Evolutionary conservation across 2,888 invertebrate species (phyloP).

Genomic region (Celastrina argiolus): DNA sequence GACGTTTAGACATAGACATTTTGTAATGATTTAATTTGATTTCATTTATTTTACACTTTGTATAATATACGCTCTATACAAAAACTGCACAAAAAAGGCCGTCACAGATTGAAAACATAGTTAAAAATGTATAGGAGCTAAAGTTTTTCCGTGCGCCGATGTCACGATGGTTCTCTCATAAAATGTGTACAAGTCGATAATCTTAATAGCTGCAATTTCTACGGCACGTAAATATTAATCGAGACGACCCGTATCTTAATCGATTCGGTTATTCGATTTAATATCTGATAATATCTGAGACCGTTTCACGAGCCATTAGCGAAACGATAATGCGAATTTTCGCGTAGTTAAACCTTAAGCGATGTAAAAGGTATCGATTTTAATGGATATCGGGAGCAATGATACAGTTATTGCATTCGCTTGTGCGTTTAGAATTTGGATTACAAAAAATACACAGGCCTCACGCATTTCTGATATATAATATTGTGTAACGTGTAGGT

Average conservation of each 20-base stretch:
- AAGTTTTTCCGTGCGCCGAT: not conserved
- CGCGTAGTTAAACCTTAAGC: slow-evolving; percentile 33
- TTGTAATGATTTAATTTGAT: no score
- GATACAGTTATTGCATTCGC: not conserved
- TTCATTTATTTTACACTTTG: no score
- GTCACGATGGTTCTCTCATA: not conserved
- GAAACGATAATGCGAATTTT: slow-evolving; percentile 38
- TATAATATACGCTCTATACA: no score
- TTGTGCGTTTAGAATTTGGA: not conserved
- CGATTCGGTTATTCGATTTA: slow-evolving; percentile 39
- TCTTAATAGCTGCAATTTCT: slow-evolving; percentile 27
- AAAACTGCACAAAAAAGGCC: no score
- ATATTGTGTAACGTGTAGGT: no score
- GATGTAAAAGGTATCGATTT: slow-evolving; percentile 31
- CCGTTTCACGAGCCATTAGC: slow-evolving; percentile 39
- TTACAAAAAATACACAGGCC: not conserved
- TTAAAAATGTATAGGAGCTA: no score
- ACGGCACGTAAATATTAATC: slow-evolving; percentile 37
- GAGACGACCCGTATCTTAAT: slow-evolving; percentile 35
- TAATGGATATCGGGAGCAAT: slow-evolving; percentile 19
- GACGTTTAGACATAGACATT: no score
- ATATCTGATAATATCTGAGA: slow-evolving; percentile 40
- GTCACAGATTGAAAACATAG: no score
- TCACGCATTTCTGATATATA: no score
- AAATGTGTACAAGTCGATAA: slow-evolving; percentile 23